Base-by-base conservation (phyloP, 2,888 invertebrate species). In the Punctoribates punctum region DNA sequence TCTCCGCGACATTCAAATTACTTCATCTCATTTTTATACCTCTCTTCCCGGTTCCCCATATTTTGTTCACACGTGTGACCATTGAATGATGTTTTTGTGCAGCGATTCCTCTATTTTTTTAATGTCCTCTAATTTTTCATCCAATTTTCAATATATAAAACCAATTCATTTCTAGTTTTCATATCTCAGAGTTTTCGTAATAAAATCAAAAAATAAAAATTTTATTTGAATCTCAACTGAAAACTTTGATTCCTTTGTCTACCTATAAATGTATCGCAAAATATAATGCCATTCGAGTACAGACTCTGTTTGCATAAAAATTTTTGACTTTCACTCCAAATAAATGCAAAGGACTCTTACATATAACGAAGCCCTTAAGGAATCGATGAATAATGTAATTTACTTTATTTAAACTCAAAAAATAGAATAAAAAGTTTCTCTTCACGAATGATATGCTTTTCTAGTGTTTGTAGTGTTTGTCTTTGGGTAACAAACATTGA, bases 31-130 rank as follows among this genome's bases (percentile, higher is more conserved):
- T 48, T 48, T 11, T 17, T 57, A 23, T 65, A 6, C n/a, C 34
- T 65, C 62, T 60, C 29, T 13, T n/a, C 29, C 38, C n/a, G 20
- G 20, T 17, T 34, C 34, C 67, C 60, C 11, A 3, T 23, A 60
- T 60, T 60, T 60, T 70, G 70, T 70, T 70, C 70, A 70, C 70
- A 70, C 70, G 70, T 70, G 70, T 70, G 70, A 11, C 70, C 42
- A 70, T 34, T 34, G 20, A 65, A 65, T 57, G 57, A 23, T 57
- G 25, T 57, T 57, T 57, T 57, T 25, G 23, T 25, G n/a, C 25
- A 34, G 34, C 34, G 3, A 34, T 34, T 34, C 11, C 46, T 48
- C 11, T 13, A 48, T 13, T 8, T 48, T 20, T 25, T 25, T 57
- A 57, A 23, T 57, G 57, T 57, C 25, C 25, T 25, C 57, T 57